phyloP scores from a whole-genome alignment of 2,797 vertebrate species.

The Sorex maritimensis region DNA sequence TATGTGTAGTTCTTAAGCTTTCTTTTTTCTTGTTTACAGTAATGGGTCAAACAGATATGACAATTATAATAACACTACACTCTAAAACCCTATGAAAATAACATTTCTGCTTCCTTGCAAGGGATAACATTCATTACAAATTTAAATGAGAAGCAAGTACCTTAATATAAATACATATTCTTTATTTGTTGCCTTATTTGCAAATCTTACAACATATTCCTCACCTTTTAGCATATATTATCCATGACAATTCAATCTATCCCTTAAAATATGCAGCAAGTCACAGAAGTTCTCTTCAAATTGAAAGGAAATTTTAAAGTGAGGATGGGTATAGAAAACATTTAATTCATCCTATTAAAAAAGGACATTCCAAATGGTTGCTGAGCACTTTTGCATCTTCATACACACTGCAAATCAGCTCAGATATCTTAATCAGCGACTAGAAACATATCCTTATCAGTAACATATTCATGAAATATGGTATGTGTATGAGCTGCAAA shows the following conservation, averaged over 20 bases:
- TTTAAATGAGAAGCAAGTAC: slow-evolving; percentile 84
- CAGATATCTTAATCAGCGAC: slow-evolving; percentile 89
- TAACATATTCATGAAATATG: slow-evolving; percentile 87
- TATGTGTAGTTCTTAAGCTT: slow-evolving; percentile 89
- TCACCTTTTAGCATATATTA: slow-evolving; percentile 84
- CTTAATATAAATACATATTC: slow-evolving; percentile 90
- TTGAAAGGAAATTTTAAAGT: slow-evolving; percentile 83
- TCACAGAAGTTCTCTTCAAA: slow-evolving; percentile 83
- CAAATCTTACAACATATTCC: slow-evolving; percentile 91
- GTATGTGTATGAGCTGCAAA: slow-evolving; percentile 86
- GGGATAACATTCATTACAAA: slow-evolving; percentile 85
- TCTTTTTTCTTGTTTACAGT: slow-evolving; percentile 89
- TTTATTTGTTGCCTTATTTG: slow-evolving; percentile 90
- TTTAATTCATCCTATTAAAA: slow-evolving; percentile 82
- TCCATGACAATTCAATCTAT: slow-evolving; percentile 77
- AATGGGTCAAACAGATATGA: slow-evolving; percentile 88
- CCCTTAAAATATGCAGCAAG: slow-evolving; percentile 79
- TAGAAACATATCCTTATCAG: slow-evolving; percentile 87
- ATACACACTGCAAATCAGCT: slow-evolving; percentile 84
- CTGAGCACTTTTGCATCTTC: slow-evolving; percentile 80
- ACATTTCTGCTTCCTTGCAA: slow-evolving; percentile 84
- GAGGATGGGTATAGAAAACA: slow-evolving; percentile 65
- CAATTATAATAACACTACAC: slow-evolving; percentile 89
- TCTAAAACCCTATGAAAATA: slow-evolving; percentile 89
- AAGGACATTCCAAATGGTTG: slow-evolving; percentile 81